Percentiles rank a stretch among this genome's conserved stretches.
These are phyloP conservation scores for Thecocarcelia acutangulata DNA, from an alignment of 2,888 invertebrate species.

Conservation along the genomic window DNA sequence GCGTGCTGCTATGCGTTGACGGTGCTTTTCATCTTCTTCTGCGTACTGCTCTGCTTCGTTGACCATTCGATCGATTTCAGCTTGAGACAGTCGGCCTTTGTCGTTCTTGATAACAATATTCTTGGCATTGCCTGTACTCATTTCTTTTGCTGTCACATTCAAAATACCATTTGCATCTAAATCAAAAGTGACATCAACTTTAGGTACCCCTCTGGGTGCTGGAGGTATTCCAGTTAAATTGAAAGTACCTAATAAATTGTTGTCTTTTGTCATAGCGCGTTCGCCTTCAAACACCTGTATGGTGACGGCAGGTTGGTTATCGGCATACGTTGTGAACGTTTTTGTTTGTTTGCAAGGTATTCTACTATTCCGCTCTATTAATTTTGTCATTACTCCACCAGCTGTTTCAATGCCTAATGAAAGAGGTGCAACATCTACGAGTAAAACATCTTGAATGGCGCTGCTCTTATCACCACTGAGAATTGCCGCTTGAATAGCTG, in stretches of 20 bases:
- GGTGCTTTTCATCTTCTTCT: conserved; percentile 87
- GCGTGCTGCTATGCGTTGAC: conserved; percentile 86
- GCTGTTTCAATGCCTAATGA: conserved; percentile 90
- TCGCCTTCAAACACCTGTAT: conserved; percentile 90
- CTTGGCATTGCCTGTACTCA: conserved; percentile 85
- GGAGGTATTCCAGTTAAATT: conserved; percentile 97
- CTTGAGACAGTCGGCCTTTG: conserved; percentile 89
- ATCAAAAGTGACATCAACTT: conserved; percentile 90
- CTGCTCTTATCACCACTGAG: conserved; percentile 86
- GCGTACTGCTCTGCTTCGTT: conserved; percentile 87
- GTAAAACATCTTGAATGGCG: conserved; percentile 87
- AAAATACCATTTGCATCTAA: conserved; percentile 96
- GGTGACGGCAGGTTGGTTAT: conserved; percentile 89
- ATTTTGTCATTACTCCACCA: conserved; percentile 90
- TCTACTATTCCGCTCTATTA: conserved; percentile 87
- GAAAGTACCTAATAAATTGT: conserved; percentile 96
- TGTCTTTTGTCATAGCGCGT: conserved; percentile 95
- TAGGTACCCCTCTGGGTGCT: conserved; percentile 92
- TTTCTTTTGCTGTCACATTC: conserved; percentile 89
- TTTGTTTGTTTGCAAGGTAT: conserved; percentile 88
- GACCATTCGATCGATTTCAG: conserved; percentile 90
- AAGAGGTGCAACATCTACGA: conserved; percentile 86
- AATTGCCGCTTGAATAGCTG: conserved; percentile 88
- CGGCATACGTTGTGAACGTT: conserved; percentile 90
- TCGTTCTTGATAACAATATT: conserved; percentile 91